phyloP scores from a whole-genome alignment of 2,113 vertebrate species.

The Tretioscincus oriximinensis region DNA sequence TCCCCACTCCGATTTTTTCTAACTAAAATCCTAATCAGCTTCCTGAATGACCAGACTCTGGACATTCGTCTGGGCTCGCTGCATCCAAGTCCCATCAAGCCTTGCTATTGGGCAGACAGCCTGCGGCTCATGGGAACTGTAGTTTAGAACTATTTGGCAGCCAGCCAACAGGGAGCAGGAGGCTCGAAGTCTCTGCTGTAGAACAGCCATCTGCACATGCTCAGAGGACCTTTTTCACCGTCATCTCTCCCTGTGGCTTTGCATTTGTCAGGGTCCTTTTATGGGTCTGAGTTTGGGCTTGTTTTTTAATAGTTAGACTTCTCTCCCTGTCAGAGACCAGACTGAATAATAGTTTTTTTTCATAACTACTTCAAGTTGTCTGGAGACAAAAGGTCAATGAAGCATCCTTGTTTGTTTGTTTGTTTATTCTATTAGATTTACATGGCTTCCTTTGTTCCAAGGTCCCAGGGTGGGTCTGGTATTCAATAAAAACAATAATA shows the following conservation, averaged over 20 bases:
- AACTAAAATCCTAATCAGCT: not conserved
- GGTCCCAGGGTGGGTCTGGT: not conserved
- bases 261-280: not conserved
- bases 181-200: too few species aligned
- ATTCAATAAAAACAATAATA: not conserved
- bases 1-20: not conserved
- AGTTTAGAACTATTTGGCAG: not conserved
- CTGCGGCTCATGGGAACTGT: not conserved
- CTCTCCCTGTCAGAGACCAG: not conserved
- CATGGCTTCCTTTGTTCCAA: not conserved
- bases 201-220: not conserved
- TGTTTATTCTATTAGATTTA: not conserved
- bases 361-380: not conserved
- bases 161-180: too few species aligned
- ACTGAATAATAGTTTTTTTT: not conserved
- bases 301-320: not conserved
- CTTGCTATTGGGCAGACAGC: too few species aligned
- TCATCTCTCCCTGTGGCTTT: fast-evolving
- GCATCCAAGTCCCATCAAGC: too few species aligned
- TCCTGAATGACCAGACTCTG: not conserved
- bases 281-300: not conserved
- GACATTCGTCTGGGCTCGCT: too few species aligned
- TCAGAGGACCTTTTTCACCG: not conserved
- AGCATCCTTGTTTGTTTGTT: not conserved
- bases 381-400: not conserved